Conservation (phyloP, 2,888 invertebrate genomes). For the Drosophila quinaria region DNA sequence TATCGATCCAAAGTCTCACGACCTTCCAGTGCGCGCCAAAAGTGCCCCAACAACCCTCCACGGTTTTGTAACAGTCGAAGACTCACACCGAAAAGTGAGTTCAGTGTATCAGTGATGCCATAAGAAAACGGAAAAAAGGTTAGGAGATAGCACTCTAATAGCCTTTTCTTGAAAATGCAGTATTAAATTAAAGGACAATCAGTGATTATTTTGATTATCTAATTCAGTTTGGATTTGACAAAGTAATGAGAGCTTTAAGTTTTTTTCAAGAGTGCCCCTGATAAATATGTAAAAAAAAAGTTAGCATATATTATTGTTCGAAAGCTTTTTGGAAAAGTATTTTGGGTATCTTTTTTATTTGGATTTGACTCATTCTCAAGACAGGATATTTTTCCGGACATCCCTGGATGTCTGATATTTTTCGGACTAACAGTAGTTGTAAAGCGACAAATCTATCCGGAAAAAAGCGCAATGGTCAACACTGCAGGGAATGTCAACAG, state of each 20-base stretch:
- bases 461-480: not conserved
- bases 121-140: too few species aligned
- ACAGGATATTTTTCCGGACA: too few species aligned
- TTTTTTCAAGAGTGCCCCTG: not conserved
- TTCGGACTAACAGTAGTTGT: too few species aligned
- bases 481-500: not conserved
- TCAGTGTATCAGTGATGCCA: constrained; percentile 8
- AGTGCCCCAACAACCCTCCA: constrained; percentile 54
- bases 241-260: not conserved
- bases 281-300: too few species aligned
- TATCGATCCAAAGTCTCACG: constrained; percentile 66
- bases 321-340: too few species aligned
- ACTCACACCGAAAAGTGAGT: not conserved
- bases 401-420: too few species aligned
- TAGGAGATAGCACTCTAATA: too few species aligned
- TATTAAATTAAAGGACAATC: not conserved
- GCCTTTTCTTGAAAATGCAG: not conserved
- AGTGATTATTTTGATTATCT: not conserved
- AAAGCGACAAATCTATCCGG: not conserved
- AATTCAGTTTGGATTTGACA: not conserved
- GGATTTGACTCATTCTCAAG: too few species aligned
- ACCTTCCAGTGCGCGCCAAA: constrained; percentile 72
- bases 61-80: constrained; percentile 10
- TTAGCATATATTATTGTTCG: too few species aligned
- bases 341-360: too few species aligned